These are phyloP conservation scores for Antheraea yamamai DNA, from an alignment of 2,888 invertebrate species.

Conservation along the genomic window DNA sequence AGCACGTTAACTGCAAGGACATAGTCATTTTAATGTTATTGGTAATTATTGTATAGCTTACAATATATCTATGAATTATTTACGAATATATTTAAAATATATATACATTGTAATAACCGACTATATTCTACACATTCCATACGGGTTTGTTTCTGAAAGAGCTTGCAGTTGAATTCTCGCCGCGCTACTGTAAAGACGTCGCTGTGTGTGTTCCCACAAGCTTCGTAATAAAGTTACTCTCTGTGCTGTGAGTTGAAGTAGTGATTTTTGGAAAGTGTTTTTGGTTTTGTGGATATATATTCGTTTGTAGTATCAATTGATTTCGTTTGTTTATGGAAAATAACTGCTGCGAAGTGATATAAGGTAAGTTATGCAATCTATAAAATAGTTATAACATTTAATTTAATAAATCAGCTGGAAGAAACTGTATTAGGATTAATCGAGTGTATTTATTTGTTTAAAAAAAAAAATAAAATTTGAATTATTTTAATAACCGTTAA, in stretches of 20 bases:
- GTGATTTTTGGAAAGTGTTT: conserved; percentile 4
- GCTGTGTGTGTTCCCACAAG: neutral
- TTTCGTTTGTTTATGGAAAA: neutral
- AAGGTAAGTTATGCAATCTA: conserved; percentile 11
- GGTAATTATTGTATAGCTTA: neutral
- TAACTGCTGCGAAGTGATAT: neutral
- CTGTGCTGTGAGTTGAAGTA: neutral
- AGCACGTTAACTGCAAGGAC: too few species aligned
- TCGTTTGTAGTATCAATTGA: neutral
- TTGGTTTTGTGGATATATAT: neutral
- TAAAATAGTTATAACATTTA: neutral
- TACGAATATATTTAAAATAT: neutral
- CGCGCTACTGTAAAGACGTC: neutral
- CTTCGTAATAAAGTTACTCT: neutral
- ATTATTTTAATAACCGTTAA: too few species aligned
- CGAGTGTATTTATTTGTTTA: neutral
- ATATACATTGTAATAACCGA: neutral
- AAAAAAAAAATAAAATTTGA: too few species aligned
- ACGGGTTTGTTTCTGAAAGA: neutral
- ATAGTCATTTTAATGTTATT: too few species aligned
- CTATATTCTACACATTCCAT: neutral
- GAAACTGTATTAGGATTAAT: neutral
- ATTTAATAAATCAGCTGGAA: neutral
- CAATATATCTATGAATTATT: neutral
- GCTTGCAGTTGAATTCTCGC: conserved; percentile 1